A percentile compares a stretch with the other conserved stretches of the same genome.
These are phyloP conservation scores for Sebastes hubbsi DNA, from an alignment of 2,797 vertebrate species.

Conservation along the genomic window DNA sequence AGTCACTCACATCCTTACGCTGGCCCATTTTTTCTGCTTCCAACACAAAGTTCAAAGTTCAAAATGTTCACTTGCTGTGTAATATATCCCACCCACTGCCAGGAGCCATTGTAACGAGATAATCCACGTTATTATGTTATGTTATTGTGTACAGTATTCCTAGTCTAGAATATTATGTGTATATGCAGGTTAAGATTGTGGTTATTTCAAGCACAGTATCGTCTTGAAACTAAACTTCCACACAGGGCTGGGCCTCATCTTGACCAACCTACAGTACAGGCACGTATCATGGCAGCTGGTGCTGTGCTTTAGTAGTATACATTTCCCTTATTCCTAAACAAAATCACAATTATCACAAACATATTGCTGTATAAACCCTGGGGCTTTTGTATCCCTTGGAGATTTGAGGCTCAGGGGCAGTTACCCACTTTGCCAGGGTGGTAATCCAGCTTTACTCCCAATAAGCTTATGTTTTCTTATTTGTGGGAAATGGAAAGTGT, in stretches of 20 bases:
- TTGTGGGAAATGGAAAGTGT: not conserved
- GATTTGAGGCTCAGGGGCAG: not conserved
- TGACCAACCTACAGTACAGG: not conserved
- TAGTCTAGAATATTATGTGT: not conserved
- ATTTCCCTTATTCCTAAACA: not conserved
- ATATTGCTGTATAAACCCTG: not conserved
- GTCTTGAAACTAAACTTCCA: not conserved
- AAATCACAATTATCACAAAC: not conserved
- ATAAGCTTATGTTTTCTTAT: not conserved
- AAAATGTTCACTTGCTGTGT: no score
- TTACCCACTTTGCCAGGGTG: not conserved
- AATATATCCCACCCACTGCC: no score
- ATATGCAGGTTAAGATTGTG: not conserved
- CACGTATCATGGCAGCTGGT: not conserved
- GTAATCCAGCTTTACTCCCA: not conserved
- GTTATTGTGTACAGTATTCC: not conserved
- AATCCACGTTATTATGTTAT: no score
- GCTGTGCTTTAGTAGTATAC: not conserved
- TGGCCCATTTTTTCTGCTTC: no score
- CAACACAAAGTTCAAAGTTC: no score
- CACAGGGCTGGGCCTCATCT: not conserved
- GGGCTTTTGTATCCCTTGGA: not conserved
- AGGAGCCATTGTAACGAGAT: fast-evolving
- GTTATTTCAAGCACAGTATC: not conserved
- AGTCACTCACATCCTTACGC: no score